Percentiles rank a stretch among this genome's conserved stretches.
Evolutionary conservation across 2,888 invertebrate genomes (phyloP).

Genomic region (Drosophila planitibia): DNA sequence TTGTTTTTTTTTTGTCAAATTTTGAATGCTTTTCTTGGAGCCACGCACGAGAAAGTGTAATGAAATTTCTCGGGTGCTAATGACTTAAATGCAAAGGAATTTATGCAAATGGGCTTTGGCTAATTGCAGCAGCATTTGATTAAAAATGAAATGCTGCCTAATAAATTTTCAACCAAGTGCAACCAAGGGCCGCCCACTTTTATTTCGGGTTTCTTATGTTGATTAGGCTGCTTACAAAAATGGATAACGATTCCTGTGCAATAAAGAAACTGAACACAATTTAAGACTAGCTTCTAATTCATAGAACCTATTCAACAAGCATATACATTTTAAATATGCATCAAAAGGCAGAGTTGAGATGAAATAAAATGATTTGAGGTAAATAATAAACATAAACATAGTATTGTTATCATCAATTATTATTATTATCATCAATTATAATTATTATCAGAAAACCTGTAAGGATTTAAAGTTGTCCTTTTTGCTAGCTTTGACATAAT

Average conservation of each 20-base stretch:
- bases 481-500: background rate
- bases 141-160: slow-evolving; percentile 38
- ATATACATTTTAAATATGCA: background rate
- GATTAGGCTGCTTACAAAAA: background rate
- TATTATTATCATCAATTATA: too few relatives aligned
- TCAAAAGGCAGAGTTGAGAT: background rate
- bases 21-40: slow-evolving; percentile 53
- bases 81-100: slow-evolving; percentile 76
- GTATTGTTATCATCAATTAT: background rate
- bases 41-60: slow-evolving; percentile 67
- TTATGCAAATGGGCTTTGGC: slow-evolving; percentile 58
- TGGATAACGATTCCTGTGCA: background rate
- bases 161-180: slow-evolving; percentile 42
- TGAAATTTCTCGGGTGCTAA: slow-evolving; percentile 71
- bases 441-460: background rate
- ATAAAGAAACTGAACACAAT: background rate
- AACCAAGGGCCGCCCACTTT: background rate
- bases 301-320: background rate
- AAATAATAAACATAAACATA: background rate
- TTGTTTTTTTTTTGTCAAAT: slow-evolving; percentile 21
- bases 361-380: fast-evolving
- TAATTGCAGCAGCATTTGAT: slow-evolving; percentile 72
- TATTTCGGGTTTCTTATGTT: background rate
- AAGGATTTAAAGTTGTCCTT: background rate
- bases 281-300: background rate